Evolutionary conservation across 2,797 vertebrate species (phyloP), one percentile per base, ranked within the genome.

Genomic region (Liparis tanakae): DNA sequence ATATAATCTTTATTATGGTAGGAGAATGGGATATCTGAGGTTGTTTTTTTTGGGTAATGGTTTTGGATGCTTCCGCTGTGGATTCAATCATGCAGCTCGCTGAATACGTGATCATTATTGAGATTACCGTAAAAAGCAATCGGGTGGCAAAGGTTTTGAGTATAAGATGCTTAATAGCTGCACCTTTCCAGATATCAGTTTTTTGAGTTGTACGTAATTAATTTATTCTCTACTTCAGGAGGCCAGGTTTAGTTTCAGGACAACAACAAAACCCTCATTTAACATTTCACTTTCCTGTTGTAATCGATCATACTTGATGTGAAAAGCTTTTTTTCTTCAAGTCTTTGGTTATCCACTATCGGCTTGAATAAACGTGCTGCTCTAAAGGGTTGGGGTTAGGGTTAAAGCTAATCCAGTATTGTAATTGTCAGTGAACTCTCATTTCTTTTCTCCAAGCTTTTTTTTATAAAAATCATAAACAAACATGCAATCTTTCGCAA

Each of bases 1-100:
- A 80, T 53, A 22, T 56, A 36, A 41, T 71, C 74, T 85, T 83
- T 77, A 83, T 84, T 83, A 55, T 55, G 34, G 58, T 61, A 58
- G 50, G 48, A 72, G 72, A 89, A 81, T 80, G 14, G 64, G 78
- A 58, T 43, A 46, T 83, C 67, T 69, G 44, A 78, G 59, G 60
- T 41, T 39, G 3, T 6, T 46, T 46, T n/a, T n/a, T 50, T 39
- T 43, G 22, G 18, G 15, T 56, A 51, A 15, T 5, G 4, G 46
- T 54, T 69, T 69, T 69, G 10, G 50, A 22, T n/a, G 6, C 17
- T 48, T 48, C 62, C 25, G 70, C 22, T 2, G 5, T 18, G 2
- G 33, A 8, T 50, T 59, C 30, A 41, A 73, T 39, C 39, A 41
- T 41, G 10, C 4, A 41, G 10, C 39, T 10, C 37, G 37, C 37